Evolutionary conservation across 2,888 invertebrate species (phyloP), one percentile per base, ranked within the genome.

Genomic region (Watsonalla cultraria): DNA sequence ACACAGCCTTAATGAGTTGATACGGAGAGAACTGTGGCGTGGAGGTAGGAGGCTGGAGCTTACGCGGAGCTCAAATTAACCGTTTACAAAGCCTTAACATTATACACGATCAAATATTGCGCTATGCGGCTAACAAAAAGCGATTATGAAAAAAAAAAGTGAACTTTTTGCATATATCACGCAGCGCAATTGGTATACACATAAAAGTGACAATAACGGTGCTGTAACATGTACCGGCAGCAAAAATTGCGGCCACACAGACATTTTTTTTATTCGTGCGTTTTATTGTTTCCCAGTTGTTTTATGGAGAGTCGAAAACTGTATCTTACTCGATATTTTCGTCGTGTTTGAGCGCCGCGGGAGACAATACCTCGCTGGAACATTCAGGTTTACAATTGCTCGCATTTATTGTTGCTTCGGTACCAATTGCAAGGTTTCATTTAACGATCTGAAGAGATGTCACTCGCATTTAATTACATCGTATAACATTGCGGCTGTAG

Each of bases 1-100:
- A 85, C 82, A 80, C 63, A 68, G 76, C 75, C 74, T 76, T 78
- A 83, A 84, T 70, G 80, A 80, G 78, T 79, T 78, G 78, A 72
- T 75, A 80, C 78, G 82, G 70, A 68, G 72, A 59, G 71, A 75
- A 74, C 65, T 72, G 65, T 58, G 58, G 57, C 34, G 50, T 53
- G 56, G 54, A 57, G 24, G 24, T 4, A 24, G 24, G 24, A 24
- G 24, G 42, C 42, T 8, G 42, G 42, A 11, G 42, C 49, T 39
- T 35, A 49, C 37, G 15, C 49, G 9, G 9, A 37, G 37, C 11
- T 42, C 5, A 11, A 42, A 42, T 42, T 42, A 42, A 42, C 42
- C 9, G 11, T 11, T 42, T 42, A 37, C 9, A 8, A 42, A 42
- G 8, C 42, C 42, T 42, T 42, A 42, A 8, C 5, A 11, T 42